These are phyloP conservation scores for Cyprinodon brontotheroides DNA, from an alignment of 2,113 vertebrate genomes.

Conservation along the genomic window DNA sequence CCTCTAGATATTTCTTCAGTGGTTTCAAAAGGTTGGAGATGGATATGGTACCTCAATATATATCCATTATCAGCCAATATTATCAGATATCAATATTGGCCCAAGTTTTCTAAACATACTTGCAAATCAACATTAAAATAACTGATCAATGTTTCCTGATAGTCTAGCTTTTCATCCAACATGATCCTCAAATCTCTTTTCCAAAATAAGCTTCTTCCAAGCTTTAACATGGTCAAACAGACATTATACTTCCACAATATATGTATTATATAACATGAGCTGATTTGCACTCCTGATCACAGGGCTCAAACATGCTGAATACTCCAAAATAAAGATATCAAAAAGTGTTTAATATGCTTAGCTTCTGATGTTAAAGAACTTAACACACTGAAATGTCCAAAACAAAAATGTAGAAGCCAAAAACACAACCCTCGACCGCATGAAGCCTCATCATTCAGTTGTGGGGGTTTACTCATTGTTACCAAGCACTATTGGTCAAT, in stretches of 20 bases:
- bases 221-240: not conserved
- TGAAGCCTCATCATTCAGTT: slow-evolving; percentile 13
- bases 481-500: slow-evolving; percentile 59
- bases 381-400: not conserved
- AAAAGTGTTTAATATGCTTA: not conserved
- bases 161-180: not conserved
- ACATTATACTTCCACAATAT: slow-evolving; percentile 3
- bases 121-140: not conserved
- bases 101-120: not conserved
- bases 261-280: slow-evolving; percentile 12
- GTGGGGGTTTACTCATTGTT: slow-evolving; percentile 25
- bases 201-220: not conserved
- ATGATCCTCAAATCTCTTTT: slow-evolving; percentile 47
- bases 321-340: not conserved
- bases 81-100: too few species aligned
- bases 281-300: slow-evolving; percentile 26
- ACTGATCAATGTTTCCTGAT: not conserved
- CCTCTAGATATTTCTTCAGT: too few species aligned
- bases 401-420: slow-evolving; percentile 10
- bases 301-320: slow-evolving; percentile 6
- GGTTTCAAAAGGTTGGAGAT: too few species aligned
- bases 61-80: too few species aligned
- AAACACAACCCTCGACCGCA: not conserved
- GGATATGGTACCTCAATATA: too few species aligned
- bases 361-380: not conserved